These are phyloP conservation scores for Apotomis capreana DNA, from an alignment of 2,888 invertebrate genomes.

Conservation along the genomic window DNA sequence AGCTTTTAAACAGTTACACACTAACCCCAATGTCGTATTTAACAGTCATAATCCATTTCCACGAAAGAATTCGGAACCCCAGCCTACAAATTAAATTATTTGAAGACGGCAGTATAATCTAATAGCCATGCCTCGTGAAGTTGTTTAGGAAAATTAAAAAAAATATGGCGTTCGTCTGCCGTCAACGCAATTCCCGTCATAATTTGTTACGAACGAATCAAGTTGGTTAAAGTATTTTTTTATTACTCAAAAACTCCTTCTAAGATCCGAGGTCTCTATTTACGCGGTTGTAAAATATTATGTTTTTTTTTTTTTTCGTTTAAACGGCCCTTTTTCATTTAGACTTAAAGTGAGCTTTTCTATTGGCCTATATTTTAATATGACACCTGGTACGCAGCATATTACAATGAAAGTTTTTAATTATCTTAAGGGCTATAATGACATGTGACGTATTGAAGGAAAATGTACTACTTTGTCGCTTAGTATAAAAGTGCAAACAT, in stretches of 20 bases:
- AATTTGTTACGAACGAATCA: conserved; percentile 75
- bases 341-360: background rate
- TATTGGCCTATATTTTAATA: background rate
- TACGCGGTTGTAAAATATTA: conserved; percentile 10
- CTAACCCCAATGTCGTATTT: conserved; percentile 26
- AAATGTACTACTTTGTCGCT: no score
- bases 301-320: background rate
- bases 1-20: background rate
- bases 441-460: no score
- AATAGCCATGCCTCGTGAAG: conserved; percentile 65
- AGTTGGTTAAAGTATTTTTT: conserved; percentile 49
- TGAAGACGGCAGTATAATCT: conserved; percentile 70
- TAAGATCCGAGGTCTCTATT: conserved; percentile 18
- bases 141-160: conserved; percentile 80
- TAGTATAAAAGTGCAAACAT: background rate
- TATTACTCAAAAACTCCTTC: conserved; percentile 37
- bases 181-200: conserved; percentile 79
- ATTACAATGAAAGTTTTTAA: background rate
- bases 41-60: conserved; percentile 46
- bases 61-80: conserved; percentile 53
- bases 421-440: background rate
- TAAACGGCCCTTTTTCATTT: background rate
- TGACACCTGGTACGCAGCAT: no score
- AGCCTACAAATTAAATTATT: conserved; percentile 72
- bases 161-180: conserved; percentile 70